Evolutionary conservation across 1,140 invertebrate species (phyloP), one percentile per base, ranked within the genome.

Genomic region (Plodia interpunctella): DNA sequence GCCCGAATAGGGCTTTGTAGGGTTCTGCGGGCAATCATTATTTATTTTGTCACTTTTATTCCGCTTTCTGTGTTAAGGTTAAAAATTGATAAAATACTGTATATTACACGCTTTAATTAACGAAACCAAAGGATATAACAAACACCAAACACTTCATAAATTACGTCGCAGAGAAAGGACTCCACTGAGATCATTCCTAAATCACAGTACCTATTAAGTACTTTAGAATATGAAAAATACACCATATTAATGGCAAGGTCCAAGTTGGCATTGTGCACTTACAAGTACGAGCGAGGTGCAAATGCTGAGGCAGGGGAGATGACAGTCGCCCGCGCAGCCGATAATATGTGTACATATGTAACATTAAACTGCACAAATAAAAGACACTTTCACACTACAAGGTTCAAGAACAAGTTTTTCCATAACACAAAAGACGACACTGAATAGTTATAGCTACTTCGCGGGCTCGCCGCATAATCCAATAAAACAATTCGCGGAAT

Each of bases 291-390:
- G 54, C 66, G 59, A 17, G 51, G 52, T 18, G 69, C 63, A 63
- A 63, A 61, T 65, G 70, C 63, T 68, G 62, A 35, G 32, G 21
- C 30, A 11, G 30, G 66, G 62, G 70, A 66, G 76, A 69, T 81
- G 86, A 84, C 83, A 86, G 80, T 76, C 78, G 72, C 69, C 64
- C 57, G 74, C 72, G 60, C 68, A 77, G 65, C 73, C 78, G 80
- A 84, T 87, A 89, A 88, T 89, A 87, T 87, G 84, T 89, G 84
- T 89, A 87, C 87, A 87, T 89, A 89, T 88, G 87, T 88, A 88
- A 87, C 80, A 84, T 88, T 89, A 87, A 88, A 83, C 85, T 81
- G 85, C 85, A 87, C 79, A 89, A 89, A 89, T 89, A 89, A 89
- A 89, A 77, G 74, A 88, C 66, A 85, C 82, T 86, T 89, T 89